A percentile compares a stretch with the other conserved stretches of the same genome.
Conservation (phyloP, 1,140 invertebrate genomes). For the Tetramorium simillimum region DNA sequence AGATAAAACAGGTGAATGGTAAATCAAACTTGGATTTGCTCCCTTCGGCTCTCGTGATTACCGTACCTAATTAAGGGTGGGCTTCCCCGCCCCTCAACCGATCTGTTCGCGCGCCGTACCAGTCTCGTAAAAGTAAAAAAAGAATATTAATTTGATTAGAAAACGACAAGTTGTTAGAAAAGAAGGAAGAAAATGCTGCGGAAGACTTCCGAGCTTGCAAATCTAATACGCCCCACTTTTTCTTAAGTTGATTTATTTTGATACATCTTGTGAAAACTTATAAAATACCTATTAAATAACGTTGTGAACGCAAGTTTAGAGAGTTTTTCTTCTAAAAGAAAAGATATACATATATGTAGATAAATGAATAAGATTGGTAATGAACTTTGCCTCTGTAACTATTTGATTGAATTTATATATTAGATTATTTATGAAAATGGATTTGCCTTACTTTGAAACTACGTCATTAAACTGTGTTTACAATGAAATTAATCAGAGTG, state of each 20-base stretch:
- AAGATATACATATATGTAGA: neutral
- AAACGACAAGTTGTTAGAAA: neutral
- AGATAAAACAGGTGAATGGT: conserved; percentile 78
- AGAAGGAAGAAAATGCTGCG: neutral
- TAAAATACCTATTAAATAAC: conserved; percentile 9
- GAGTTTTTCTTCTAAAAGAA: neutral
- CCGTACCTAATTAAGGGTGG: conserved; percentile 68
- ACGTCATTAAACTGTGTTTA: neutral
- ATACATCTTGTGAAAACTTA: neutral
- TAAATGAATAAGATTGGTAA: neutral
- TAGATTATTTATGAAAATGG: neutral
- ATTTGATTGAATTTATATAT: neutral
- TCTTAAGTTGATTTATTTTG: neutral
- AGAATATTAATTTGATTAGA: conserved; percentile 17
- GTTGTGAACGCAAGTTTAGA: neutral
- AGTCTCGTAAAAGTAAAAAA: neutral
- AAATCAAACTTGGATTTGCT: conserved; percentile 77
- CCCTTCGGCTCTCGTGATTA: conserved; percentile 67
- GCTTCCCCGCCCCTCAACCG: conserved; percentile 8
- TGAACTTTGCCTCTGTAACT: neutral
- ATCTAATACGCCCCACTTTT: neutral
- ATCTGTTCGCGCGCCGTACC: neutral
- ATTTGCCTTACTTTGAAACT: neutral
- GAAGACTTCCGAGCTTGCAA: neutral
- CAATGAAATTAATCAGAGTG: neutral